Evolutionary conservation across 35 echinoderm and acorn worm genomes (phyloP).

Genomic region (Anneissia japonica): DNA sequence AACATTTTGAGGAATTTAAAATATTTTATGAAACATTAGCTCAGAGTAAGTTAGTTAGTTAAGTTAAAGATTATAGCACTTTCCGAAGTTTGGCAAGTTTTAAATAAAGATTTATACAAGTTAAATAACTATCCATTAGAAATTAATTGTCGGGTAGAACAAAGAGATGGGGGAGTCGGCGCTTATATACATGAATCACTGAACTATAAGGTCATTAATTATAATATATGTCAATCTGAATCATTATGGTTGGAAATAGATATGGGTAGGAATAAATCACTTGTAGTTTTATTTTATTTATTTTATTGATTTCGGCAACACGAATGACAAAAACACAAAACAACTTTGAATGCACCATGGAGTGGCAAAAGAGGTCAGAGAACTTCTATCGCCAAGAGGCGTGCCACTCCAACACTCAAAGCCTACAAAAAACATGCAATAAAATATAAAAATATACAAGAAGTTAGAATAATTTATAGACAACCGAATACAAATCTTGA

Average conservation of each 20-base stretch:
- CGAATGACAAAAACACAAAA: too few species aligned
- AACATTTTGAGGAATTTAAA: neutral
- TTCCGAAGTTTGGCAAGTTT: neutral
- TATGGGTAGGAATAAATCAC: neutral
- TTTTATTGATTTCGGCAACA: too few species aligned
- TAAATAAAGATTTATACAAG: neutral
- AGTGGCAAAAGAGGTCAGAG: too few species aligned
- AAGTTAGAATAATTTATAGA: neutral
- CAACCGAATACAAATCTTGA: neutral
- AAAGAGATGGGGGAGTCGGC: neutral
- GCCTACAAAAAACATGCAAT: too few species aligned
- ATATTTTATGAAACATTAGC: neutral
- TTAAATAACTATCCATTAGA: neutral
- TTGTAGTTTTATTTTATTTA: too few species aligned
- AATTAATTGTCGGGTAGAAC: neutral
- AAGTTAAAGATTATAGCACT: too few species aligned
- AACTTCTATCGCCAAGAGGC: too few species aligned
- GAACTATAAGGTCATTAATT: neutral
- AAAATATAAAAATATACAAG: too few species aligned
- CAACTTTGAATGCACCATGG: too few species aligned
- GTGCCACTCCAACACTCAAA: too few species aligned
- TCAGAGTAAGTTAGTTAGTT: too few species aligned
- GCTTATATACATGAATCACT: neutral
- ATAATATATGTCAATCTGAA: slow-evolving; percentile 6
- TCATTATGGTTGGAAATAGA: slow-evolving; percentile 11